Percentiles rank a stretch among this genome's conserved stretches.
Evolutionary conservation across 1,140 invertebrate genomes (phyloP).

Genomic region (Cecropterus lyciades): DNA sequence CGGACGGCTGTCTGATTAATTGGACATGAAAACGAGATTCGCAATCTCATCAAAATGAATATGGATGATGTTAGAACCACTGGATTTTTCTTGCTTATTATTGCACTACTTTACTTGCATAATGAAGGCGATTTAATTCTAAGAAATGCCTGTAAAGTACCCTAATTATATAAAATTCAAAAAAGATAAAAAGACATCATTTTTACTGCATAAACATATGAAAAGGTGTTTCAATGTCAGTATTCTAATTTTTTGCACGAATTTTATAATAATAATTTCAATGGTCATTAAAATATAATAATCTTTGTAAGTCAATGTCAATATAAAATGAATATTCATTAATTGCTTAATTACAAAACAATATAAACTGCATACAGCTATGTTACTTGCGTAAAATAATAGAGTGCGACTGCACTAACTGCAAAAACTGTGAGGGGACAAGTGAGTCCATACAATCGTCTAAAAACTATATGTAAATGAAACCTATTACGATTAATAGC

Average conservation of each 20-base stretch:
- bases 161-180: neutral
- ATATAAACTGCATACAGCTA: constrained; percentile 2
- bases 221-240: constrained; percentile 11
- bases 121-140: constrained; percentile 13
- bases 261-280: no score
- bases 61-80: constrained; percentile 1
- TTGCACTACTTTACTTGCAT: constrained; percentile 13
- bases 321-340: constrained; percentile 19
- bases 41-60: constrained; percentile 24
- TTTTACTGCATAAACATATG: neutral
- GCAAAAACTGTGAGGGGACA: constrained; percentile 16
- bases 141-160: neutral
- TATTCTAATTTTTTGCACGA: neutral
- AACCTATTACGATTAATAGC: neutral
- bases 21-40: constrained; percentile 27
- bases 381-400: constrained; percentile 1
- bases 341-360: neutral
- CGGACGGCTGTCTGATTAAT: constrained; percentile 22
- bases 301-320: constrained; percentile 9
- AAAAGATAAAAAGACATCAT: neutral
- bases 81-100: constrained; percentile 14
- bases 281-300: no score
- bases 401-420: no score
- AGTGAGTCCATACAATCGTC: constrained; percentile 14
- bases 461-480: constrained; percentile 12